Evolutionary conservation across 2,888 invertebrate genomes (phyloP).

Genomic region (Agriopis aurantiaria): DNA sequence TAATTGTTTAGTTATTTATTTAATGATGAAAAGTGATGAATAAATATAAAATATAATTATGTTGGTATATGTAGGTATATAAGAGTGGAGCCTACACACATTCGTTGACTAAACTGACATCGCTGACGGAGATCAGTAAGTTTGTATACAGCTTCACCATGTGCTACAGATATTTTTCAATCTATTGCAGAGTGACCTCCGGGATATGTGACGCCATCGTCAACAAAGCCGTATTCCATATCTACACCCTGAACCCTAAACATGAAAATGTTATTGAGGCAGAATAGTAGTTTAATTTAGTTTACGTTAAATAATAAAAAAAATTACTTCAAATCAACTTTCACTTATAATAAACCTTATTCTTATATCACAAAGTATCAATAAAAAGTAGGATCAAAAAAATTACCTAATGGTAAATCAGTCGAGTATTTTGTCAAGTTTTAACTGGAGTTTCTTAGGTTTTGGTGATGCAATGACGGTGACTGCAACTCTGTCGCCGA

Average conservation of each 20-base stretch:
- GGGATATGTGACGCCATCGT: conserved; percentile 83
- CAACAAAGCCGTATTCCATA: conserved; percentile 78
- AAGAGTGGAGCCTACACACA: too few relatives aligned
- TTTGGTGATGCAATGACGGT: conserved; percentile 87
- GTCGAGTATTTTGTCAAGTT: conserved; percentile 76
- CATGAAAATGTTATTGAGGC: conserved; percentile 68
- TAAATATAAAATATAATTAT: too few relatives aligned
- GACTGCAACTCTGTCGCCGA: conserved; percentile 90
- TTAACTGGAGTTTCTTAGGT: conserved; percentile 86
- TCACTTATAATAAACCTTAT: conserved; percentile 19
- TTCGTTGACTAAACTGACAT: too few relatives aligned
- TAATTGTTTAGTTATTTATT: too few relatives aligned
- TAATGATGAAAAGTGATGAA: too few relatives aligned
- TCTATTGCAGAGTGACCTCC: conserved; percentile 73
- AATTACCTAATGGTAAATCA: conserved; percentile 51
- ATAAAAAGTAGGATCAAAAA: not conserved
- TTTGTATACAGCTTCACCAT: not conserved
- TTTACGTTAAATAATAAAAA: conserved; percentile 18
- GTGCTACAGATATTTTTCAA: not conserved
- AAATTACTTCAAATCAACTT: conserved; percentile 2
- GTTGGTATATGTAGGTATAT: too few relatives aligned
- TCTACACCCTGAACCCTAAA: conserved; percentile 70
- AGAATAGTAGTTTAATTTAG: conserved; percentile 53
- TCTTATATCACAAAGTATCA: conserved; percentile 1
- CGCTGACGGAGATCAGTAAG: not conserved